phyloP scores from a whole-genome alignment of 2,113 vertebrate genomes.

The Lophius piscatorius region DNA sequence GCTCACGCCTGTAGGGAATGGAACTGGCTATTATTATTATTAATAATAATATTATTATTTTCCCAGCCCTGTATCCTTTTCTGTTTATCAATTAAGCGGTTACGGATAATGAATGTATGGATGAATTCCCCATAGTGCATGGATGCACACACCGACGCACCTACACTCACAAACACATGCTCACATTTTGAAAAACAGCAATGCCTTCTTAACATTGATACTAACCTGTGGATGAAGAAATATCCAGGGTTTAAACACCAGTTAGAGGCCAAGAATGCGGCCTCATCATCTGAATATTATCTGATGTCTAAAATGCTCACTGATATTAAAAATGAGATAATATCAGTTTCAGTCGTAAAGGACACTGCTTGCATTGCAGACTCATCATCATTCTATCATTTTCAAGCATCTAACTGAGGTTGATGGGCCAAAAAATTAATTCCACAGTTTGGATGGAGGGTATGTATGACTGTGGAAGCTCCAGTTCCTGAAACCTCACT shows the following conservation, averaged over 20 bases:
- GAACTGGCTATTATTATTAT: no score
- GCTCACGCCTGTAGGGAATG: no score
- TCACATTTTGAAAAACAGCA: no score
- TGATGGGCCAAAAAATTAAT: conserved; percentile 56
- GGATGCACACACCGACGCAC: no score
- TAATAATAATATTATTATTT: no score
- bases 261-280: not conserved
- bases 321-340: conserved; percentile 19
- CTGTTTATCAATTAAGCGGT: no score
- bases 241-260: conserved; percentile 5
- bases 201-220: no score
- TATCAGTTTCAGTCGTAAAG: not conserved
- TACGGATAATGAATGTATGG: no score
- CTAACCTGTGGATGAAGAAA: conserved; percentile 1
- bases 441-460: conserved; percentile 75
- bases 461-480: conserved; percentile 75
- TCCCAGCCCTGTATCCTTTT: no score
- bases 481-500: conserved; percentile 52
- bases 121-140: no score
- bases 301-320: conserved; percentile 8
- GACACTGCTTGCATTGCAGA: not conserved
- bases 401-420: conserved; percentile 74
- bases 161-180: no score
- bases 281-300: not conserved
- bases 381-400: conserved; percentile 3